Conservation (phyloP, 2,888 invertebrate genomes). For the Rambutsinella grinnellia region DNA sequence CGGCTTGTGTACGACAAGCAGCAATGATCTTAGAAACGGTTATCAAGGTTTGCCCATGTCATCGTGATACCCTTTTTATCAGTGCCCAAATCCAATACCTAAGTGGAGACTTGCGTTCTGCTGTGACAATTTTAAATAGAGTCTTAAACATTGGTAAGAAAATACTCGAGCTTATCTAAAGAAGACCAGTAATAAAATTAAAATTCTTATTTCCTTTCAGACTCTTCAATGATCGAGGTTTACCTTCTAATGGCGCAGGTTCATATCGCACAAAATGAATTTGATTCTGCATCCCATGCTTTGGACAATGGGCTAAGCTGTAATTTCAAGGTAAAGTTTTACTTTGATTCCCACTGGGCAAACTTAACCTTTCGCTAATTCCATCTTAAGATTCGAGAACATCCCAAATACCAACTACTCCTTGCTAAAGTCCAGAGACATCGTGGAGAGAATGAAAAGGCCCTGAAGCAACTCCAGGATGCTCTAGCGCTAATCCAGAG, state of each 20-base stretch:
- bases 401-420: conserved; percentile 90
- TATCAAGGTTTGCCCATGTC: conserved; percentile 85
- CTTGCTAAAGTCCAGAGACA: conserved; percentile 86
- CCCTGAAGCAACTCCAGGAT: conserved; percentile 80
- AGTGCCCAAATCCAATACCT: conserved; percentile 80
- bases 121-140: conserved; percentile 79
- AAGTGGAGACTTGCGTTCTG: conserved; percentile 81
- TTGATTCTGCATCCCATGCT: conserved; percentile 84
- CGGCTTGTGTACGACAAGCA: conserved; percentile 73
- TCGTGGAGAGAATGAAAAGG: conserved; percentile 78
- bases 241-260: conserved; percentile 90
- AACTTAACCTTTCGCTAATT: neutral
- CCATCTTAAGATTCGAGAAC: conserved; percentile 78
- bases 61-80: conserved; percentile 71
- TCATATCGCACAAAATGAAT: conserved; percentile 75
- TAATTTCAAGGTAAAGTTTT: conserved; percentile 80
- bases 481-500: conserved; percentile 78
- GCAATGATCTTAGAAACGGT: conserved; percentile 80
- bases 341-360: neutral
- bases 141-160: conserved; percentile 76
- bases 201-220: conserved; percentile 69
- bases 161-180: neutral
- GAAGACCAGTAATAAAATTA: neutral
- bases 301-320: conserved; percentile 91
- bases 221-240: conserved; percentile 85